Conservation (phyloP, 2,888 invertebrate genomes). For the Thumatha senex region DNA sequence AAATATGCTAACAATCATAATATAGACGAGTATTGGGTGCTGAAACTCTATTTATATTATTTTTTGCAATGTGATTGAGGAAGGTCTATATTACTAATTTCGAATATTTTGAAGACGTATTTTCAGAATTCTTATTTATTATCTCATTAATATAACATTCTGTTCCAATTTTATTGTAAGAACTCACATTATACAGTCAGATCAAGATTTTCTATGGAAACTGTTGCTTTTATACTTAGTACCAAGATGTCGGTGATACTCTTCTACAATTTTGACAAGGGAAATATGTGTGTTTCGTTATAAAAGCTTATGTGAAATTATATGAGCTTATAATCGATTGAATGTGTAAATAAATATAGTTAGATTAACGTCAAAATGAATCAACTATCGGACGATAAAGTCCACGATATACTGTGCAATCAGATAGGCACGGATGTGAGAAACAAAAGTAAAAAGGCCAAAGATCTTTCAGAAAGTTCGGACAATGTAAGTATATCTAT, state of each 20-base stretch:
- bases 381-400: slow-evolving; percentile 69
- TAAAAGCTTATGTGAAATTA: slow-evolving; percentile 58
- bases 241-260: slow-evolving; percentile 81
- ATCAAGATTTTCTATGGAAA: slow-evolving; percentile 47
- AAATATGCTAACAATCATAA: slow-evolving; percentile 11
- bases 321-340: slow-evolving; percentile 65
- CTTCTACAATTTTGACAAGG: slow-evolving; percentile 75
- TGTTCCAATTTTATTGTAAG: slow-evolving; percentile 41
- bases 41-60: slow-evolving; percentile 43
- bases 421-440: slow-evolving; percentile 67
- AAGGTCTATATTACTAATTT: slow-evolving; percentile 58
- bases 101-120: slow-evolving; percentile 55
- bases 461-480: slow-evolving; percentile 70
- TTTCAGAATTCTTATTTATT: slow-evolving; percentile 56
- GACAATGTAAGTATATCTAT: slow-evolving; percentile 64
- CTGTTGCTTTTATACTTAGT: slow-evolving; percentile 59
- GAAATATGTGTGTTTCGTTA: slow-evolving; percentile 67
- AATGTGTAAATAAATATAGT: slow-evolving; percentile 75
- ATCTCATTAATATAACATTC: slow-evolving; percentile 45
- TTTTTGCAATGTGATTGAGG: slow-evolving; percentile 79
- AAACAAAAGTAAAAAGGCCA: slow-evolving; percentile 79
- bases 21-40: slow-evolving; percentile 25
- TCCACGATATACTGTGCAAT: slow-evolving; percentile 72
- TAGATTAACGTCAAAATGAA: slow-evolving; percentile 71
- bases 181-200: slow-evolving; percentile 45